Evolutionary conservation across 2,113 vertebrate species (phyloP).

Genomic region (Pterocles burchelli): DNA sequence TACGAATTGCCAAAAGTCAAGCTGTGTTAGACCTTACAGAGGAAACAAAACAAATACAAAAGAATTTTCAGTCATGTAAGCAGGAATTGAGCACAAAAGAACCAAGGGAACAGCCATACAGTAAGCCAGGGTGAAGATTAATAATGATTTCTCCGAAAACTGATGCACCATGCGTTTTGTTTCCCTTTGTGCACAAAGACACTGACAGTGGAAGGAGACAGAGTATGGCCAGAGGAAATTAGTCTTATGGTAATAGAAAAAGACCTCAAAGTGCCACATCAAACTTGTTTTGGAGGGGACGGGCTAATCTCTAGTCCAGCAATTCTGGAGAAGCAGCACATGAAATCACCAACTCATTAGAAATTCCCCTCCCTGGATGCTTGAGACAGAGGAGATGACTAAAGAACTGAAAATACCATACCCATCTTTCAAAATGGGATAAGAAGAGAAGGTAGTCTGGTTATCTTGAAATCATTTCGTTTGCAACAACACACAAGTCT

Average conservation of each 20-base stretch:
- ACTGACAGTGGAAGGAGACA: not conserved
- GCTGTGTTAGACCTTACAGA: not conserved
- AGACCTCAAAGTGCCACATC: not conserved
- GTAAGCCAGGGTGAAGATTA: not conserved
- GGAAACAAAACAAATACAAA: conserved; percentile 26
- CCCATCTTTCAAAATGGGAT: not conserved
- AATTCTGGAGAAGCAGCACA: not conserved
- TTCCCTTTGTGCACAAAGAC: not conserved
- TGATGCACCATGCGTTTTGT: accelerated
- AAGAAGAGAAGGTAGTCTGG: not conserved
- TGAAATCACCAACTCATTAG: not conserved
- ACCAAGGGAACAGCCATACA: not conserved
- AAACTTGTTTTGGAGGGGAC: not conserved
- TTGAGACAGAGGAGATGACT: not conserved
- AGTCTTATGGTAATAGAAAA: not conserved
- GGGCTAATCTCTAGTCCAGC: not conserved
- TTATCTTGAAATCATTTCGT: not conserved
- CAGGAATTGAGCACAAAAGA: conserved; percentile 2
- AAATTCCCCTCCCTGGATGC: not conserved
- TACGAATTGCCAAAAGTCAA: conserved; percentile 27
- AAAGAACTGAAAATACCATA: not conserved
- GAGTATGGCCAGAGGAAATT: not conserved
- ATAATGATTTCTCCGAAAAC: not conserved
- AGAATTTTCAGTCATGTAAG: not conserved
- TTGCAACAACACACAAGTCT: not conserved